Conservation (phyloP, 2,888 invertebrate genomes). For the Mimumesa dahlbomi region DNA sequence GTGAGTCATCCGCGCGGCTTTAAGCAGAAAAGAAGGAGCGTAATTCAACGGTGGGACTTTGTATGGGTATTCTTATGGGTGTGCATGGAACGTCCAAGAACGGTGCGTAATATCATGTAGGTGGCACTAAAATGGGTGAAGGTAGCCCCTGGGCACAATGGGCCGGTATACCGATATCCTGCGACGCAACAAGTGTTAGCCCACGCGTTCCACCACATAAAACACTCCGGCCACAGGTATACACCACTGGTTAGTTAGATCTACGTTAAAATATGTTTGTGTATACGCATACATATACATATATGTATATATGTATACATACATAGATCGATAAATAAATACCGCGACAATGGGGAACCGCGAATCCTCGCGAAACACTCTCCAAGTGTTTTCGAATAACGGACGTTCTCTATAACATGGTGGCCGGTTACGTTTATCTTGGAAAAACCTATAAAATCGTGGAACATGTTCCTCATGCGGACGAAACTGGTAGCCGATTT, state of each 20-base stretch:
- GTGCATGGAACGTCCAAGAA: slow-evolving; percentile 21
- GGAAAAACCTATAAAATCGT: slow-evolving; percentile 7
- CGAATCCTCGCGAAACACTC: slow-evolving; percentile 18
- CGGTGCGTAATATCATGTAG: slow-evolving; percentile 67
- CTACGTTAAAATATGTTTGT: no score
- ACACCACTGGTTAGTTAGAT: no score
- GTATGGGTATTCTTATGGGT: slow-evolving; percentile 19
- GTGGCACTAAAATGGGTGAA: slow-evolving; percentile 77
- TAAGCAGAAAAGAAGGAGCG: slow-evolving; percentile 11
- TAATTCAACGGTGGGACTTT: slow-evolving; percentile 44
- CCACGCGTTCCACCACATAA: slow-evolving; percentile 68
- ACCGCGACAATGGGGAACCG: slow-evolving; percentile 60
- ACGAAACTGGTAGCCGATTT: slow-evolving; percentile 24
- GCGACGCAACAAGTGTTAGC: slow-evolving; percentile 75
- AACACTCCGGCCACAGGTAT: slow-evolving; percentile 47
- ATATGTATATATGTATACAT: no score
- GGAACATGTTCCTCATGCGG: background rate
- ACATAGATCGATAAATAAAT: slow-evolving; percentile 70
- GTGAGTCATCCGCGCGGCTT: slow-evolving; percentile 35
- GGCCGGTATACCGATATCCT: slow-evolving; percentile 46
- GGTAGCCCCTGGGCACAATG: slow-evolving; percentile 72
- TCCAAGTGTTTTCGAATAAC: slow-evolving; percentile 6
- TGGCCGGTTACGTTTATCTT: background rate
- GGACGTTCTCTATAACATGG: background rate
- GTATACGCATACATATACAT: no score